Evolutionary conservation across 2,797 vertebrate genomes (phyloP).

Genomic region (Sebastes nivosus): DNA sequence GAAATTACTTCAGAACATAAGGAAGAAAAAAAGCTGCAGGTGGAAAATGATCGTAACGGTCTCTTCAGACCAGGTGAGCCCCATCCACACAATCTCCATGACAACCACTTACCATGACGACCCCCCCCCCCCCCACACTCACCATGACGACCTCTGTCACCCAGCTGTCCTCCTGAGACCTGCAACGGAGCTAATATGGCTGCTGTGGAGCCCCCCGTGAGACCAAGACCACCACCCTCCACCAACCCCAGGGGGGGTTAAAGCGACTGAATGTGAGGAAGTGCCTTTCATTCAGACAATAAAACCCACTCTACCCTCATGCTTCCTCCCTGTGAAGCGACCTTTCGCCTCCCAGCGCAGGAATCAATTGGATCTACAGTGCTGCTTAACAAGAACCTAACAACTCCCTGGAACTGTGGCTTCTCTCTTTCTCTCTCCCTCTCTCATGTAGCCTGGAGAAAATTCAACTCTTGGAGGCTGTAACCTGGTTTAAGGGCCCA

Average conservation of each 20-base stretch:
- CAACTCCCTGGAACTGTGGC: constrained; percentile 16
- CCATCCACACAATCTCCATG: constrained; percentile 51
- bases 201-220: constrained; percentile 24
- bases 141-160: constrained; percentile 53
- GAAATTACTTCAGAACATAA: background rate
- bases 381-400: constrained; percentile 30
- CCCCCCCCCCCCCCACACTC: constrained; percentile 13
- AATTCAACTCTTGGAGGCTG: background rate
- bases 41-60: constrained; percentile 8
- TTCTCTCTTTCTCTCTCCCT: background rate
- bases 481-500: constrained; percentile 42
- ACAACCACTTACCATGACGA: constrained; percentile 54
- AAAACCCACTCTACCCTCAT: constrained; percentile 37
- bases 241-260: constrained; percentile 10
- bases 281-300: constrained; percentile 32
- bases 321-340: constrained; percentile 20
- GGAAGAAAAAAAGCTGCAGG: background rate
- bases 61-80: constrained; percentile 51
- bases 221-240: constrained; percentile 27
- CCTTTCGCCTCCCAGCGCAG: constrained; percentile 20
- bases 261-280: constrained; percentile 31
- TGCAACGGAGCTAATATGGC: constrained; percentile 60
- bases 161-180: constrained; percentile 56
- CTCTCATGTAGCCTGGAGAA: background rate
- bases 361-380: constrained; percentile 41